Percentiles rank a stretch among this genome's conserved stretches.
Evolutionary conservation across 2,888 invertebrate species (phyloP).

Genomic region (Alviniconcha strummeri): DNA sequence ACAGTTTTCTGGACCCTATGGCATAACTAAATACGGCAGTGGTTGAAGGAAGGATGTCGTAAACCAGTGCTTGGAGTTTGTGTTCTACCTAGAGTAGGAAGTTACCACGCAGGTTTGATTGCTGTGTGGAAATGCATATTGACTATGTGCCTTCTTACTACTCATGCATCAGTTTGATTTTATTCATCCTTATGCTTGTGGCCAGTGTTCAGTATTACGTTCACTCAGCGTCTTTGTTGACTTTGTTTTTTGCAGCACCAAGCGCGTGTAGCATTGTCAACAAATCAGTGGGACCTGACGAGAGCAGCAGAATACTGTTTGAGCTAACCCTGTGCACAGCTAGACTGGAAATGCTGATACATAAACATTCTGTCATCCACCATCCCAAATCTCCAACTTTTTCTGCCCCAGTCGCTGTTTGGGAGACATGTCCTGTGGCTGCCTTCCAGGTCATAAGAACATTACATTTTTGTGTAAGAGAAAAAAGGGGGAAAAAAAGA

Average conservation of each 20-base stretch:
- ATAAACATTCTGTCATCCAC: not conserved
- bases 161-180: too few relatives aligned
- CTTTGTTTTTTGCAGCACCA: conserved; percentile 78
- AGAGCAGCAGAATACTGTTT: conserved; percentile 92
- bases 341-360: not conserved
- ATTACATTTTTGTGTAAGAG: not conserved
- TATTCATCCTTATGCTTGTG: too few relatives aligned
- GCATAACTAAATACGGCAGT: too few relatives aligned
- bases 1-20: too few relatives aligned
- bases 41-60: too few relatives aligned
- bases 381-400: not conserved
- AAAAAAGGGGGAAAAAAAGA: not conserved
- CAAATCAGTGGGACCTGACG: conserved; percentile 94
- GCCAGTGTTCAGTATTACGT: not conserved
- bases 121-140: too few relatives aligned
- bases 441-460: not conserved
- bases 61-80: too few relatives aligned
- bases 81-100: too few relatives aligned
- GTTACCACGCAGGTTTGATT: too few relatives aligned
- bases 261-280: conserved; percentile 91
- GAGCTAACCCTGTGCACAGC: conserved; percentile 67
- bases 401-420: not conserved
- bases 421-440: not conserved
- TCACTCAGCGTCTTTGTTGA: not conserved
- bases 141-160: too few relatives aligned